phyloP scores from a whole-genome alignment of 2,113 vertebrate species.

The Ahaetulla prasina region DNA sequence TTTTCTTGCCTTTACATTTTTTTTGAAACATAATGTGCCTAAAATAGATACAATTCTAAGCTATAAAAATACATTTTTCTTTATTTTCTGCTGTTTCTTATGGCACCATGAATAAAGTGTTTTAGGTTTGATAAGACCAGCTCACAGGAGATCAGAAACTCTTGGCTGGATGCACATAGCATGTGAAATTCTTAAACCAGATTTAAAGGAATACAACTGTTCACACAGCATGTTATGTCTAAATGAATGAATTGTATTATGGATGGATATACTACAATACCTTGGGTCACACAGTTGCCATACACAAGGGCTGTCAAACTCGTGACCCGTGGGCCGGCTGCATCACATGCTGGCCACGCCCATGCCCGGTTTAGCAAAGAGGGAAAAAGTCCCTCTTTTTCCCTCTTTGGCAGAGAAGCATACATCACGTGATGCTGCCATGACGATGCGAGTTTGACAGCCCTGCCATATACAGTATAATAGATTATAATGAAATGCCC shows the following conservation, averaged over 20 bases:
- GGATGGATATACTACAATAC: not conserved
- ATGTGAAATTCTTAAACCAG: not conserved
- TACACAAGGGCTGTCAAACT: not conserved
- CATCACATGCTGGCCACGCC: too few species aligned
- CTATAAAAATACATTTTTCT: not conserved
- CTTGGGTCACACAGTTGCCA: not conserved
- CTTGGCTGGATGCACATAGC: not conserved
- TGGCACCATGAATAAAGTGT: not conserved
- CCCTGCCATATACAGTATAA: not conserved
- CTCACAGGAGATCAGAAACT: not conserved
- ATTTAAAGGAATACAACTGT: not conserved
- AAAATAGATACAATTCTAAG: not conserved
- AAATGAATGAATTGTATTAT: not conserved
- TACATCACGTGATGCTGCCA: too few species aligned
- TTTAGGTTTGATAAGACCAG: not conserved
- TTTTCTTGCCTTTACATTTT: not conserved
- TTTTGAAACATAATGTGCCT: not conserved
- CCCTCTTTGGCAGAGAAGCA: too few species aligned
- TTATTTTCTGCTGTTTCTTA: not conserved
- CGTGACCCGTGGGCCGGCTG: too few species aligned
- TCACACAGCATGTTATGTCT: not conserved
- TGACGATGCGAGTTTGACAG: too few species aligned
- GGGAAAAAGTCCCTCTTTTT: too few species aligned
- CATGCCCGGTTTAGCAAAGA: too few species aligned
- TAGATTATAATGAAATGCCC: not conserved